A percentile compares a stretch with the other conserved stretches of the same genome.
Evolutionary conservation across 2,113 vertebrate genomes (phyloP).

Genomic region (Phyllopteryx taeniolatus): DNA sequence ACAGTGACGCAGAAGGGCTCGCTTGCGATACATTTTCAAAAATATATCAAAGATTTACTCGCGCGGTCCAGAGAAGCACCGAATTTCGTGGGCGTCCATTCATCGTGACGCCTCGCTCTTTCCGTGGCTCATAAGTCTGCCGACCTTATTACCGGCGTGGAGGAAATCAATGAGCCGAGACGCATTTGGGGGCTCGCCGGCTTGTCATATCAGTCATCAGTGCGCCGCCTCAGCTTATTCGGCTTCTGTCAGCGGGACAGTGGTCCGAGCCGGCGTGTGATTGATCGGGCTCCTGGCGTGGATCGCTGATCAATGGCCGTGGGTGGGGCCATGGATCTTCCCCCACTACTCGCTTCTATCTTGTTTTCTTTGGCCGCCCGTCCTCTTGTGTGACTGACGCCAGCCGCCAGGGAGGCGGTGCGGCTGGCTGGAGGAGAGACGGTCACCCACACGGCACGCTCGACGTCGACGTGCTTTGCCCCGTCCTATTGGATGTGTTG

Average conservation of each 20-base stretch:
- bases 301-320: constrained; percentile 88
- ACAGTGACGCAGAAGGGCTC: neutral
- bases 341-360: constrained; percentile 17
- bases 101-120: constrained; percentile 59
- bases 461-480: constrained; percentile 25
- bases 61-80: neutral
- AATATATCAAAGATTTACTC: neutral
- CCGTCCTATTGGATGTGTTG: neutral
- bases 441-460: constrained; percentile 64
- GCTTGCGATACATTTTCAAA: neutral
- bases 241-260: constrained; percentile 85
- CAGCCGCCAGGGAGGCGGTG: constrained; percentile 61
- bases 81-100: constrained; percentile 35
- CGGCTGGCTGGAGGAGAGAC: constrained; percentile 49
- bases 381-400: constrained; percentile 59
- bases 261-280: constrained; percentile 78
- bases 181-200: constrained; percentile 84
- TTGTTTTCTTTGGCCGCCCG: constrained; percentile 24
- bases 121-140: constrained; percentile 84
- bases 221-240: constrained; percentile 85
- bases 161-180: constrained; percentile 98
- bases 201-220: constrained; percentile 99
- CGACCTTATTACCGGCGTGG: constrained; percentile 92
- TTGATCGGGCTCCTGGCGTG: constrained; percentile 86
- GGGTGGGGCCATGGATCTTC: constrained; percentile 61